These are phyloP conservation scores for Halocynthia aurantium DNA, from an alignment of 23 tunicate genomes.

Conservation along the genomic window DNA sequence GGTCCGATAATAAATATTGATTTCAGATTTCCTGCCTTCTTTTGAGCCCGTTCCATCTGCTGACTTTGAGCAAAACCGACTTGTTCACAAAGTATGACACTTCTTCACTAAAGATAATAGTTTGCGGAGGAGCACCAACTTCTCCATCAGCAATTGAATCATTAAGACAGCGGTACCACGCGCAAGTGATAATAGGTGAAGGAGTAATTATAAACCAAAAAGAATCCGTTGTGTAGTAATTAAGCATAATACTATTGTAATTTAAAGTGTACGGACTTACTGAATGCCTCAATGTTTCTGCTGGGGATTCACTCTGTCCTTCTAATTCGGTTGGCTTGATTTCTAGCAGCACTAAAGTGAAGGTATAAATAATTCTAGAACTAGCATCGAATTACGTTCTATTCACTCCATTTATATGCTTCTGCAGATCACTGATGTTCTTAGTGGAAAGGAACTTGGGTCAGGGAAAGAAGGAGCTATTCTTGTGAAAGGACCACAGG, in stretches of 20 bases:
- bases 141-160: background rate
- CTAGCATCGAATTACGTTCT: no score
- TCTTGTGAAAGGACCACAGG: conserved; percentile 61
- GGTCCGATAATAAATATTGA: no score
- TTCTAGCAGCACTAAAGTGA: no score
- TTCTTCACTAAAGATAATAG: conserved; percentile 34
- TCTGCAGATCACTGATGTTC: conserved; percentile 43
- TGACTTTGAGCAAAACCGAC: conserved; percentile 5
- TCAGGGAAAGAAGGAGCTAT: conserved; percentile 55
- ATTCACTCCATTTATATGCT: no score
- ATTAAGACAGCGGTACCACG: background rate
- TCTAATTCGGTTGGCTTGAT: no score
- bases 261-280: no score
- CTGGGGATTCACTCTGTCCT: no score
- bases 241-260: no score
- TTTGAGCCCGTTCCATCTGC: conserved; percentile 32
- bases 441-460: no score
- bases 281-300: no score
- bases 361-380: no score
- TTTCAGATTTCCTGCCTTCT: conserved; percentile 17
- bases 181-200: background rate
- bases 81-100: conserved; percentile 31
- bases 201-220: background rate
- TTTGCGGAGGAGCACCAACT: conserved; percentile 52
- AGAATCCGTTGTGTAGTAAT: no score